Percentiles rank a stretch among this genome's conserved stretches.
Conservation (phyloP, 2,113 vertebrate genomes). For the Corythaeola cristata region DNA sequence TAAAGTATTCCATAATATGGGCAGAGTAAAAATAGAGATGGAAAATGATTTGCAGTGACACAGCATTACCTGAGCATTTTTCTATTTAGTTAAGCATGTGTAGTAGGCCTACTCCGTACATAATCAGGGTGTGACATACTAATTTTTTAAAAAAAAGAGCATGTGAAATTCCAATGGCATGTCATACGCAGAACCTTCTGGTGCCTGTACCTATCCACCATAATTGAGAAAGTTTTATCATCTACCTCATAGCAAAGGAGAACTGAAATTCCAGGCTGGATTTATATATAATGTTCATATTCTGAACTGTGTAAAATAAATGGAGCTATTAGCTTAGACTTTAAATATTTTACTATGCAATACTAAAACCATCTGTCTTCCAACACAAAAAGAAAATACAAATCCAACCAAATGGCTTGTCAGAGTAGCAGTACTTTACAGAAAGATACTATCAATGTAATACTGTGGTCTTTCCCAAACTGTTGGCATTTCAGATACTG, state of each 20-base stretch:
- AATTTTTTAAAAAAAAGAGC: too few species aligned
- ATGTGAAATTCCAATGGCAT: background rate
- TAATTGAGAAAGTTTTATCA: background rate
- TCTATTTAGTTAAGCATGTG: background rate
- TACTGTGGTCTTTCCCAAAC: background rate
- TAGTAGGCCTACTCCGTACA: background rate
- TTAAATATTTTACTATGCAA: slow-evolving; percentile 64
- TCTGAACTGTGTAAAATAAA: background rate
- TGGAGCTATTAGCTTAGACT: slow-evolving; percentile 13
- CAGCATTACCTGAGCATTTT: background rate
- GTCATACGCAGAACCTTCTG: background rate
- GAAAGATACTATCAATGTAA: background rate
- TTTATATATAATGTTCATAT: background rate
- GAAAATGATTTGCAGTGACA: background rate
- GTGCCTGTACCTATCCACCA: background rate
- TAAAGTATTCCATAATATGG: background rate
- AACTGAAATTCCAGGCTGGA: background rate
- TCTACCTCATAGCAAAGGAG: background rate
- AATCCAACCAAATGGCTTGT: slow-evolving; percentile 24
- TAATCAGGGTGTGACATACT: background rate
- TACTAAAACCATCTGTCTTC: slow-evolving; percentile 55
- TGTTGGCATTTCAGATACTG: background rate
- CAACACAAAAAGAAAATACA: slow-evolving; percentile 60
- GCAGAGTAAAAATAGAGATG: background rate
- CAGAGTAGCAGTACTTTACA: slow-evolving; percentile 28